phyloP scores from a whole-genome alignment of 2,797 vertebrate species.

The Cephalopachus bancanus region DNA sequence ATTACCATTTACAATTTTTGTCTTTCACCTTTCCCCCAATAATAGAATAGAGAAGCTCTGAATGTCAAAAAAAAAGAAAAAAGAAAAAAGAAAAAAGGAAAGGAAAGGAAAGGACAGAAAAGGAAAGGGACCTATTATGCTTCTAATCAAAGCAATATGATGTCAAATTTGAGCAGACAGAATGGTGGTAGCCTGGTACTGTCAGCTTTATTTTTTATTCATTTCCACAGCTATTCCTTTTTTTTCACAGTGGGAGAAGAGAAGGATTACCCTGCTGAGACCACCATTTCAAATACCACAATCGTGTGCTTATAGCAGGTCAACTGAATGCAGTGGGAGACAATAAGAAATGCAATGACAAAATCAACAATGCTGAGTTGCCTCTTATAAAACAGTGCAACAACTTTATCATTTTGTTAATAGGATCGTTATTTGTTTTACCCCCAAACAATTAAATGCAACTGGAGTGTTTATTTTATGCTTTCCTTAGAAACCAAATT shows the following conservation, averaged over 20 bases:
- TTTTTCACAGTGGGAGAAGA: slow-evolving; percentile 41
- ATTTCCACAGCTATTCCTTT: neutral
- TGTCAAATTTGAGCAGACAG: neutral
- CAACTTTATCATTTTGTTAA: slow-evolving; percentile 59
- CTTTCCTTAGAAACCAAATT: slow-evolving; percentile 34
- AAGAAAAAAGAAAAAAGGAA: no score
- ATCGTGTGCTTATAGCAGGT: neutral
- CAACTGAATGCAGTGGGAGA: neutral
- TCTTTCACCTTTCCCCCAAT: neutral
- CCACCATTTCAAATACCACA: neutral
- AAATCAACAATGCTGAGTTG: neutral
- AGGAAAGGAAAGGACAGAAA: no score
- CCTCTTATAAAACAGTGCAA: neutral
- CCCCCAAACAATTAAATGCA: slow-evolving; percentile 38
- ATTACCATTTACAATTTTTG: neutral
- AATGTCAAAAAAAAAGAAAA: neutral
- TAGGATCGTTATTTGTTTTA: slow-evolving; percentile 1
- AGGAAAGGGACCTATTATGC: neutral
- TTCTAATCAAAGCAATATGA: neutral
- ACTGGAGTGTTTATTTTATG: neutral
- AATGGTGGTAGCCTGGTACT: no score
- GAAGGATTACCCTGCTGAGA: neutral
- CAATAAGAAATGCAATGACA: neutral
- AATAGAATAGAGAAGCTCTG: neutral
- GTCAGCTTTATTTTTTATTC: neutral